Conservation (phyloP, 92 coral and sea anemone species). For the Actinostola sp. region DNA sequence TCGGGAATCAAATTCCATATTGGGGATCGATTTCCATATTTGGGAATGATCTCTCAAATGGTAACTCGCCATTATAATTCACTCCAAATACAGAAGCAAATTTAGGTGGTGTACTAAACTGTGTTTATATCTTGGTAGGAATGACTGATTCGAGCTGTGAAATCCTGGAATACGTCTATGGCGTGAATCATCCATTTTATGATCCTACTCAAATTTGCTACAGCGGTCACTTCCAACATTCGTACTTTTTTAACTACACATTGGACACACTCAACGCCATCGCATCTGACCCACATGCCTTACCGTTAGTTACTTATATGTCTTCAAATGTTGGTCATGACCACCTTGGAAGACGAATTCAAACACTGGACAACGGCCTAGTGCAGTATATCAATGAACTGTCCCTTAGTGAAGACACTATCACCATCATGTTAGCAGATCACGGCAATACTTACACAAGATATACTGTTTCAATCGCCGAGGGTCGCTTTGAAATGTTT, state of each 20-base stretch:
- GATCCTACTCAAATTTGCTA: slow-evolving; percentile 59
- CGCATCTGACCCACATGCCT: slow-evolving; percentile 22
- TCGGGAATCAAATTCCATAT: too few species aligned
- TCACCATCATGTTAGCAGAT: slow-evolving; percentile 81
- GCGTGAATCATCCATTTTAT: slow-evolving; percentile 30
- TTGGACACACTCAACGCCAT: slow-evolving; percentile 57
- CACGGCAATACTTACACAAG: slow-evolving; percentile 88
- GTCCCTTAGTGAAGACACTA: slow-evolving; percentile 59
- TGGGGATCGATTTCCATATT: too few species aligned
- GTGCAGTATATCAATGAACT: slow-evolving; percentile 45
- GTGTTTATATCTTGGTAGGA: slow-evolving; percentile 29
- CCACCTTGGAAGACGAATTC: slow-evolving; percentile 65
- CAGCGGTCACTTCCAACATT: slow-evolving; percentile 57
- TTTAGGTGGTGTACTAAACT: not conserved
- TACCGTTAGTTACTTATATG: slow-evolving; percentile 72
- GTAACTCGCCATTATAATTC: too few species aligned
- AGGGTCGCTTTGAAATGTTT: slow-evolving; percentile 75
- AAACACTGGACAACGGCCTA: slow-evolving; percentile 70
- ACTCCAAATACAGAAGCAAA: not conserved
- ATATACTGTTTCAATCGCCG: slow-evolving; percentile 55
- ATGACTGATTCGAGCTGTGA: slow-evolving; percentile 63
- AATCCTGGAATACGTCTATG: slow-evolving; percentile 25
- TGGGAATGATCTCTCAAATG: too few species aligned
- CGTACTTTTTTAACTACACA: slow-evolving; percentile 49
- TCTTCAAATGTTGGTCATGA: slow-evolving; percentile 81